Evolutionary conservation across 2,113 vertebrate genomes (phyloP).

Genomic region (Sisor rabdophorus): DNA sequence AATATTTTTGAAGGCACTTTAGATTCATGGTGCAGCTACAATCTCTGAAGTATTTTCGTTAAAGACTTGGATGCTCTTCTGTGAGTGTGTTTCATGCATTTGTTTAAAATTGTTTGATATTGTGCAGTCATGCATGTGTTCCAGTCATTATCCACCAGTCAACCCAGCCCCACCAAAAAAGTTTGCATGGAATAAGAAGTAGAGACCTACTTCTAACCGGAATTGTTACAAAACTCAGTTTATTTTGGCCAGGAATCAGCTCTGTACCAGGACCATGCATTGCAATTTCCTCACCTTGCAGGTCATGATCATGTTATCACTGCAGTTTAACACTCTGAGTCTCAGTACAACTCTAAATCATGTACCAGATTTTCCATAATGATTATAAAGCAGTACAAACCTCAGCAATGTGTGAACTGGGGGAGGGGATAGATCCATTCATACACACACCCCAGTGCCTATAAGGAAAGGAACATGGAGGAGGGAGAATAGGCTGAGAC

Average conservation of each 20-base stretch:
- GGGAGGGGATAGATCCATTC: slow-evolving; percentile 12
- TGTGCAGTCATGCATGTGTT: slow-evolving; percentile 44
- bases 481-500: slow-evolving; percentile 12
- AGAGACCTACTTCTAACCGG: slow-evolving; percentile 40
- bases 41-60: not conserved
- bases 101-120: slow-evolving; percentile 39
- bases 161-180: slow-evolving; percentile 10
- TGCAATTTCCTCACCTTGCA: not conserved
- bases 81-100: slow-evolving; percentile 9
- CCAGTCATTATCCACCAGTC: slow-evolving; percentile 12
- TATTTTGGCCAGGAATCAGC: slow-evolving; percentile 21
- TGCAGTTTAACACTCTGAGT: not conserved
- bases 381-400: not conserved
- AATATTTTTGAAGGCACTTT: not conserved
- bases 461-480: slow-evolving; percentile 4
- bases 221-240: slow-evolving; percentile 9
- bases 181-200: slow-evolving; percentile 39
- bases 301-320: not conserved
- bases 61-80: not conserved
- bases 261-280: not conserved
- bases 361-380: not conserved
- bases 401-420: not conserved
- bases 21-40: not conserved
- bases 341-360: not conserved
- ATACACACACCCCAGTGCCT: slow-evolving; percentile 10